Evolutionary conservation across 1,140 invertebrate genomes (phyloP), one percentile per base, ranked within the genome.

Genomic region (Leucophenga varia): DNA sequence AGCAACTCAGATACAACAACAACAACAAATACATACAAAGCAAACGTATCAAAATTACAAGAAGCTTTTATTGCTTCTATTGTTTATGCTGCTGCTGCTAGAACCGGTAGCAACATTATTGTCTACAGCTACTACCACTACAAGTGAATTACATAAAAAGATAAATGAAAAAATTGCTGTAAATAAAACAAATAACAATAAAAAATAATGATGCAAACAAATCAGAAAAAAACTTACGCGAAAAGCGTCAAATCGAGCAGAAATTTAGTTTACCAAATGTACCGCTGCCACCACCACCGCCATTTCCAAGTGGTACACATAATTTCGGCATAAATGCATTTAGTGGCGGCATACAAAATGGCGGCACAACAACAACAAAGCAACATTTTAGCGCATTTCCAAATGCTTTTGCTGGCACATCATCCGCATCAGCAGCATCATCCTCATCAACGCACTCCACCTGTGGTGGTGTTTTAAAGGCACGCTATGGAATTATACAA

Each of bases 401-500:
- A 9, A 43, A 30, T 31, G 22, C 16, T 17, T 18, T 10, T 17
- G 13, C 17, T 8, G 35, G 34, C 34, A 10, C 42, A 13, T 36
- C 38, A 9, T 37, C 49, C 8, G 37, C 40, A 6, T 47, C 60
- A 2, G 18, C 45, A 3, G n/a, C 13, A 8, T 20, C 42, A 3
- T 20, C 47, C 7, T 37, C 57, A 2, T 25, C 48, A 13, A 39
- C 42, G 19, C 30, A 38, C n/a, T 28, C 49, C 3, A 14, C 9
- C 19, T 90, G 88, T 55, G 86, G 86, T 0, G 84, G 83, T 2
- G 75, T 79, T 5, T 72, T 87, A 12, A 83, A 80, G 4, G 79
- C 77, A 0, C 77, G 79, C 1, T 78, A 80, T 17, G 89, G 89
- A 2, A 74, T 87, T 32, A 84, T 95, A 20, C 81, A 86, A 22